phyloP scores from a whole-genome alignment of 2,113 vertebrate genomes.

The Sander lucioperca region DNA sequence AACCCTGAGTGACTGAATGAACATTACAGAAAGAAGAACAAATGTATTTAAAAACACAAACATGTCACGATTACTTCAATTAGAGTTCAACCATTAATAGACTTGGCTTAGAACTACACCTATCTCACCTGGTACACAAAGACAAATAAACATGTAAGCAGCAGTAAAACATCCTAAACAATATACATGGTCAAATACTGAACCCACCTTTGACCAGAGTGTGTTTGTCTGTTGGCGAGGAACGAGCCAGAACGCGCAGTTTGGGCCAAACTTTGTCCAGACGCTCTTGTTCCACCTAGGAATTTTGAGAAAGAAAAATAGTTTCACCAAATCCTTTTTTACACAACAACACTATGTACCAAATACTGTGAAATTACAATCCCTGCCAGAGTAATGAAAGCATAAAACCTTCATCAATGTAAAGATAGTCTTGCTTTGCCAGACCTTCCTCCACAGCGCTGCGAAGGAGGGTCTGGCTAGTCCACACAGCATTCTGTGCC shows the following conservation, averaged over 20 bases:
- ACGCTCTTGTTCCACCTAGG: slow-evolving; percentile 96
- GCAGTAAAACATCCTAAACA: not conserved
- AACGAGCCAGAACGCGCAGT: slow-evolving; percentile 94
- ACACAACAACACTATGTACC: not conserved
- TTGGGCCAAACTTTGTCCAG: slow-evolving; percentile 97
- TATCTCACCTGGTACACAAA: not conserved
- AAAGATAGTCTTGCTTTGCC: no score
- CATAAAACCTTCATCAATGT: not conserved
- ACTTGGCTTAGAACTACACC: not conserved
- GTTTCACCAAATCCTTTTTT: not conserved
- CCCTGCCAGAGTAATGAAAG: not conserved
- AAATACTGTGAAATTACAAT: not conserved
- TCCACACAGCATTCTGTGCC: no score
- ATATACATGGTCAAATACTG: not conserved
- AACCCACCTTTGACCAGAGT: slow-evolving; percentile 96
- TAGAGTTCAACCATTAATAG: not conserved
- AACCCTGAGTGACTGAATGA: not conserved
- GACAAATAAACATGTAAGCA: not conserved
- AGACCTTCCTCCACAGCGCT: no score
- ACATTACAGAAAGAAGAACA: not conserved
- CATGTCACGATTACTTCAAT: not conserved
- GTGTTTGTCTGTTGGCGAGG: slow-evolving; percentile 97
- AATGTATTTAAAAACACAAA: not conserved
- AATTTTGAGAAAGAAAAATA: not conserved
- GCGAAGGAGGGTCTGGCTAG: no score